Percentiles rank a stretch among this genome's conserved stretches.
phyloP scores from a whole-genome alignment of 2,113 vertebrate species.

The Entelurus aequoreus region DNA sequence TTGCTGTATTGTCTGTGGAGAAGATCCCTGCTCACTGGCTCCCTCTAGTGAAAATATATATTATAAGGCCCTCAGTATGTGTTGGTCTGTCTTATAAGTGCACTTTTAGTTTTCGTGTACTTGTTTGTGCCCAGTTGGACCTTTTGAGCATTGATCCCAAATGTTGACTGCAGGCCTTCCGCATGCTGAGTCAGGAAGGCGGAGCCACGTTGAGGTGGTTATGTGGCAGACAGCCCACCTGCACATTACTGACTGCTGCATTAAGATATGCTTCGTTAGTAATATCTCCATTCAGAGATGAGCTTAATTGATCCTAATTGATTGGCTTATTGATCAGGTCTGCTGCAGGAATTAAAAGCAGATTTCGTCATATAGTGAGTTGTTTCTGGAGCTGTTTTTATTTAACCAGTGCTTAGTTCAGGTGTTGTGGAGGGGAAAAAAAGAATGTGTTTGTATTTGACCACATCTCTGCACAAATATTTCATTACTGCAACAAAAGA shows the following conservation, averaged over 20 bases:
- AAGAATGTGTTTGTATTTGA: slow-evolving; percentile 38
- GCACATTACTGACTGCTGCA: slow-evolving; percentile 62
- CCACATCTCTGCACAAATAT: slow-evolving; percentile 64
- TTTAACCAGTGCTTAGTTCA: background rate
- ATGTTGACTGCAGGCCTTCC: slow-evolving; percentile 41
- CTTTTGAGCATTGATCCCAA: slow-evolving; percentile 31
- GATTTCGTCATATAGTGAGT: slow-evolving; percentile 28
- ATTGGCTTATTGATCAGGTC: slow-evolving; percentile 71
- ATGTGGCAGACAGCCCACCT: slow-evolving; percentile 57
- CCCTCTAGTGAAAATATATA: slow-evolving; percentile 66
- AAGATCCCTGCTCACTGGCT: slow-evolving; percentile 48
- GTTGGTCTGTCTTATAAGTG: background rate
- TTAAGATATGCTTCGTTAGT: slow-evolving; percentile 71
- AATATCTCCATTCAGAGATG: slow-evolving; percentile 64
- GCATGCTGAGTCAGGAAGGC: slow-evolving; percentile 63
- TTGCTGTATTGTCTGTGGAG: background rate
- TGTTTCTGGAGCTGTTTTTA: slow-evolving; percentile 23
- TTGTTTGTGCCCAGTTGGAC: slow-evolving; percentile 6
- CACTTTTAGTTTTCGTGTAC: background rate
- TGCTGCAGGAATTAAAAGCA: slow-evolving; percentile 60
- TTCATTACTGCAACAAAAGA: slow-evolving; percentile 80
- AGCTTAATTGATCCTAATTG: slow-evolving; percentile 70
- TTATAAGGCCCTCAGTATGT: background rate
- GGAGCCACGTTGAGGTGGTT: slow-evolving; percentile 44
- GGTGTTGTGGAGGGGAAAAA: slow-evolving; percentile 14